These are phyloP conservation scores for Drosophila funebris DNA, from an alignment of 1,140 invertebrate genomes.

Conservation along the genomic window DNA sequence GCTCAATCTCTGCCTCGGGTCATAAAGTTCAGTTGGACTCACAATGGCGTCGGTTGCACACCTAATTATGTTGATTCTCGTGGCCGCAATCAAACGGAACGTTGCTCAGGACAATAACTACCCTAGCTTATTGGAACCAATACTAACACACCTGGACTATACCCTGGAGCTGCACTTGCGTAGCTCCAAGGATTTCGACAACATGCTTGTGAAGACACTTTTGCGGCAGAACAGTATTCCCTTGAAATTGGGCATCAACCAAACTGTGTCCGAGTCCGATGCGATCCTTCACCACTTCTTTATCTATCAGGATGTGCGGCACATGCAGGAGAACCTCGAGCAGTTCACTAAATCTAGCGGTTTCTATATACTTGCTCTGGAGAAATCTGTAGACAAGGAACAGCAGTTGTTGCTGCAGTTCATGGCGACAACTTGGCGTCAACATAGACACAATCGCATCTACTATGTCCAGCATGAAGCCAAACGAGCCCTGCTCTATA, in stretches of 20 bases:
- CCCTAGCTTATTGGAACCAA: conserved; percentile 11
- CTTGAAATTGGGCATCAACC: background rate
- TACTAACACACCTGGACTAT: conserved; percentile 37
- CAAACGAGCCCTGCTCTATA: conserved; percentile 50
- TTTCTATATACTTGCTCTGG: conserved; percentile 48
- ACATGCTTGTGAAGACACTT: conserved; percentile 32
- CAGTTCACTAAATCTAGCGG: conserved; percentile 21
- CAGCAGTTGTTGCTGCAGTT: conserved; percentile 25
- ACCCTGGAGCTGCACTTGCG: conserved; percentile 48
- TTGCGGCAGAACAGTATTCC: conserved; percentile 5
- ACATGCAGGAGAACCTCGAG: background rate
- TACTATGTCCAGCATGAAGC: conserved; percentile 47
- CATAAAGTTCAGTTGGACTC: conserved; percentile 42
- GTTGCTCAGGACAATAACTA: conserved; percentile 19
- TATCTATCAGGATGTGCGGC: conserved; percentile 7
- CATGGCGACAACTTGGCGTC: conserved; percentile 46
- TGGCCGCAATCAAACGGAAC: conserved; percentile 5
- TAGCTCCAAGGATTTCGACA: conserved; percentile 4
- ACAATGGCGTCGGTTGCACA: conserved; percentile 52
- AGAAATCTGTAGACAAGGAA: background rate
- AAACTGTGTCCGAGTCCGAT: background rate
- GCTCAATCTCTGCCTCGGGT: conserved; percentile 41
- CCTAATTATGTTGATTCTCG: conserved; percentile 60
- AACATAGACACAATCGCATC: conserved; percentile 54
- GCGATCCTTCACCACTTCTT: conserved; percentile 21